Base-by-base conservation (phyloP, 2,113 vertebrate species). In the Rhabdomys dilectus region DNA sequence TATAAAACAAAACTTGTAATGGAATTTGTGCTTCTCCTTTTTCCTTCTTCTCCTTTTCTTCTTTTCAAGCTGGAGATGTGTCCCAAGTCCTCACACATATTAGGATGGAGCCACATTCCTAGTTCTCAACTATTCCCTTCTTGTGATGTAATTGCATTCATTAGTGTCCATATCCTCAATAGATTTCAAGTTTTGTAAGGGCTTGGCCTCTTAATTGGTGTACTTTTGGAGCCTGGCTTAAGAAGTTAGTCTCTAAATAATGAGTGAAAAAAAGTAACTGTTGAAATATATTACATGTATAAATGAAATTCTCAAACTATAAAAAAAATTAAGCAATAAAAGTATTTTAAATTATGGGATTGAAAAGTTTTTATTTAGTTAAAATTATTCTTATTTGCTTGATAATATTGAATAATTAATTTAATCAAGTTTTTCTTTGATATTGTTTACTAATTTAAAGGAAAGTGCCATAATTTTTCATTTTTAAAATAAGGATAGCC, bases 381-480 rank as follows among this genome's bases (percentile, higher is more conserved):
- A 86, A 42, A 95, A 60, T 45, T 94, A 12, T 73, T 96, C 34
- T 91, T 93, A 31, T 93, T 96, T 94, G 22, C 64, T n/a, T 86
- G 48, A 94, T 91, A 21, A 70, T 56, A 89, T 62, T 89, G 22
- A 89, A 62, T 86, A 58, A 60, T 4, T 88, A 73, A 88, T 56
- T 51, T 86, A 89, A 77, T 26, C 29, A 95, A 11, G 4, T 72
- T 92, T 93, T 92, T 84, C 45, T 91, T 84, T 81, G 58, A 89
- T 21, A 51, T 0, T 88, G 19, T 94, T 91, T 81, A 53, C 66
- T 36, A 84, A 36, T 96, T 76, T 95, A 87, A 87, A 96, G 68
- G 62, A 82, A 88, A 86, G 62, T 84, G 89, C 76, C 29, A 56
- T 85, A 77, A 3, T 78, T 96, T 86, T 66, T 62, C 22, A 88